Base-by-base conservation (phyloP, 2,888 invertebrate genomes). In the Caenorhabditis sp. region DNA sequence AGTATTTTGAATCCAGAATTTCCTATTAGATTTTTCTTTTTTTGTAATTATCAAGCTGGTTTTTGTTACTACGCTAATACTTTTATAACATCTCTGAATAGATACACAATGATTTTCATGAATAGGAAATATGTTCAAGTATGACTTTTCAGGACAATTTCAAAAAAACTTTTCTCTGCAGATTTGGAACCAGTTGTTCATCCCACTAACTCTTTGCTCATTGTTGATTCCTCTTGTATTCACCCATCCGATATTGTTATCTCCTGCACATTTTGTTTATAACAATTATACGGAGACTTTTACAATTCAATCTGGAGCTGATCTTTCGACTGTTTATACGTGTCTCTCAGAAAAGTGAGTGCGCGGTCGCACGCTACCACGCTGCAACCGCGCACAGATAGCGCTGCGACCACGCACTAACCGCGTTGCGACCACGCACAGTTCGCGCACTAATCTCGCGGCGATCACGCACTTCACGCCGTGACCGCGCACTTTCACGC, bases 71-170 rank as follows among this genome's bases (percentile, higher is more conserved):
- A 66, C 23, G 50, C 66, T 0, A 71, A 66, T 37, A 60, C 60
- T 5, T 59, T 71, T 24, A 19, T 71, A 66, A 66, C 63, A 49
- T 63, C 66, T 23, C 54, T 66, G 49, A 71, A 71, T 50, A 62
- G 70, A 6, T 71, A 21, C 57, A 71, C 66, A 19, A 54, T 62
- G 36, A 62, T 66, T 19, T 71, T 63, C 26, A 63, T 62, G 62
- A 43, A 27, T 5, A 66, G 59, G 37, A 62, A 36, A 43, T 71
- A 71, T 36, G 54, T 43, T 14, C 27, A 62, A 59, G 70, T 66
- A 43, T 53, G 69, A 61, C 50, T 62, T 14, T 59, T 14, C n/a
- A n/a, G n/a, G n/a, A n/a, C n/a, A n/a, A n/a, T n/a, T n/a, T n/a
- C n/a, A 55, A 24, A n/a, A 51, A 12, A 6, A n/a, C 19, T 51